phyloP scores from a whole-genome alignment of 30 jellyfish, hydroid and myxozoan genomes.

The Hydra vulgaris region DNA sequence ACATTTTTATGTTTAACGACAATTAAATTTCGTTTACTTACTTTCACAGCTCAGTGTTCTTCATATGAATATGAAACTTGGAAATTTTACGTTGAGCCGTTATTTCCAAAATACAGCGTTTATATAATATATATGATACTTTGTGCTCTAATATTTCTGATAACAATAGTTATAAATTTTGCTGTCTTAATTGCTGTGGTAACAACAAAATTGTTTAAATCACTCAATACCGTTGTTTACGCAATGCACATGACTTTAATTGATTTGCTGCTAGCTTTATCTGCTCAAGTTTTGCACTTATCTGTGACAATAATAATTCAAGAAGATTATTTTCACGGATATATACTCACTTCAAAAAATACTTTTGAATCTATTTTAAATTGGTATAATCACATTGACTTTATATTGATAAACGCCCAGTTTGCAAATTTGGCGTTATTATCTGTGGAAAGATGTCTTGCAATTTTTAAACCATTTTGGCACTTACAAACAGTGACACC shows the following conservation, averaged over 20 bases:
- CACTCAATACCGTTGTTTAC: not conserved
- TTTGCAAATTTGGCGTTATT: conserved; percentile 17
- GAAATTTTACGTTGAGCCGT: not conserved
- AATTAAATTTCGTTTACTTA: not conserved
- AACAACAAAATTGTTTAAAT: not conserved
- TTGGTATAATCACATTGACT: conserved; percentile 7
- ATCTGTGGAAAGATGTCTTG: conserved; percentile 10
- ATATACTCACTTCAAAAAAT: not conserved
- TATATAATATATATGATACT: not conserved
- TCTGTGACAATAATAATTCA: not conserved
- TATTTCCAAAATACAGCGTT: not conserved
- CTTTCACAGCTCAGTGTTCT: not conserved
- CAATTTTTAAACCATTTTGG: conserved; percentile 16
- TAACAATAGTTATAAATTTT: not conserved
- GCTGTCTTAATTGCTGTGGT: not conserved
- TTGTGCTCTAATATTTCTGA: not conserved
- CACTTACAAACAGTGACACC: not conserved
- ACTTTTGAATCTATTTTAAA: not conserved
- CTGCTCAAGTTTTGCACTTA: not conserved
- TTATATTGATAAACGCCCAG: conserved; percentile 2
- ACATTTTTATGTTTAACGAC: not conserved
- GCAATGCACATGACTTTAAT: not conserved
- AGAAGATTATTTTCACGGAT: not conserved
- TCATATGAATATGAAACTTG: not conserved
- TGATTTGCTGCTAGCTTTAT: not conserved